Percentiles rank a stretch among this genome's conserved stretches.
phyloP scores from a whole-genome alignment of 1,140 invertebrate species.

The Drosophila aff. region DNA sequence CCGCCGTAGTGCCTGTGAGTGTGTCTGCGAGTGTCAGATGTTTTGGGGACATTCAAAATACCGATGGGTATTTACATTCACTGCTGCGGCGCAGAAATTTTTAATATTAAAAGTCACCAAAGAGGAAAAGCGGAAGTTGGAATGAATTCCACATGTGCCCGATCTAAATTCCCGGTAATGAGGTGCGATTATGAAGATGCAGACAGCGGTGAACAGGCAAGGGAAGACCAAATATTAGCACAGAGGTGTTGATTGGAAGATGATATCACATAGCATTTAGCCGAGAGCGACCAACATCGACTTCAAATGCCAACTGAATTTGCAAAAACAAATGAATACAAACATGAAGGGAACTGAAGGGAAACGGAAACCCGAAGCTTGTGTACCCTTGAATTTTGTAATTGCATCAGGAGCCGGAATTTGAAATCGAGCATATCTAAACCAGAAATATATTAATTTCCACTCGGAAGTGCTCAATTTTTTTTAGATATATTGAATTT shows the following conservation, averaged over 20 bases:
- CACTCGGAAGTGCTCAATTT: neutral
- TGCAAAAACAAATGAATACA: constrained; percentile 15
- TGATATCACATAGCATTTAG: constrained; percentile 49
- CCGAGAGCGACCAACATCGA: constrained; percentile 34
- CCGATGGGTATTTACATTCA: constrained; percentile 18
- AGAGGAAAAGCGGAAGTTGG: neutral
- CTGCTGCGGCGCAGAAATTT: neutral
- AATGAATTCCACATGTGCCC: constrained; percentile 20
- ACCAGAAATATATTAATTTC: neutral
- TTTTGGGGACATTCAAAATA: constrained; percentile 6
- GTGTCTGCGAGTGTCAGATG: constrained; percentile 12
- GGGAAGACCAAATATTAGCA: constrained; percentile 12
- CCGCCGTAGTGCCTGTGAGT: constrained; percentile 8
- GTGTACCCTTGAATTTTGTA: neutral
- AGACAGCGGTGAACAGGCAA: neutral
- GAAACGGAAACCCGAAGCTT: neutral
- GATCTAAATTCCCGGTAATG: constrained; percentile 3
- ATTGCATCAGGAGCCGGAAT: neutral
- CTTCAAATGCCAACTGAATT: constrained; percentile 8
- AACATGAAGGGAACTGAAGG: neutral
- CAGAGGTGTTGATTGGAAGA: constrained; percentile 18
- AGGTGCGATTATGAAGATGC: constrained; percentile 13
- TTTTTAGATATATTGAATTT: too few species aligned
- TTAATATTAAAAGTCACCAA: constrained; percentile 17
- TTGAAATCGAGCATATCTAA: neutral